A percentile compares a stretch with the other conserved stretches of the same genome.
Evolutionary conservation across 2,113 vertebrate species (phyloP).

Genomic region (Nothocercus nigrocapillus): DNA sequence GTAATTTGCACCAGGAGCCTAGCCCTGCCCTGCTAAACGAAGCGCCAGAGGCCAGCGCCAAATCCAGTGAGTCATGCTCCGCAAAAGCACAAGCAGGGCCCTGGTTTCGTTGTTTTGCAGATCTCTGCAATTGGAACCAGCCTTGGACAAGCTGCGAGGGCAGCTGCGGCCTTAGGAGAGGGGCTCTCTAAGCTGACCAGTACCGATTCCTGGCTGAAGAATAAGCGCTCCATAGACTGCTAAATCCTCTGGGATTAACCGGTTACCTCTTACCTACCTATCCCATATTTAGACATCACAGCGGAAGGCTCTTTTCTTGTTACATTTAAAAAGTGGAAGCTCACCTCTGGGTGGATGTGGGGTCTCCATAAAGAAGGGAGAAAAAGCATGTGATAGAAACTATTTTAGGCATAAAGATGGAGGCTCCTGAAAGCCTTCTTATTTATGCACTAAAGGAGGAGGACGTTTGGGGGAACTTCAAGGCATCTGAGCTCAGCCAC

Average conservation of each 20-base stretch:
- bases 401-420: background rate
- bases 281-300: too few relatives aligned
- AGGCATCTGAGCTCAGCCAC: background rate
- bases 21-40: background rate
- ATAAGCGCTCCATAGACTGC: background rate
- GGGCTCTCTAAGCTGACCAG: background rate
- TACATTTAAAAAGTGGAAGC: background rate
- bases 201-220: background rate
- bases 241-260: background rate
- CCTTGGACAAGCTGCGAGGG: background rate
- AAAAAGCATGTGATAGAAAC: too few relatives aligned
- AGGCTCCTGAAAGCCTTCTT: background rate
- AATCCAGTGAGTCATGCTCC: background rate
- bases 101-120: too few relatives aligned
- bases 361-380: background rate
- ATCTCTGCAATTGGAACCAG: background rate
- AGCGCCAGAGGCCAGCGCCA: background rate
- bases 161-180: background rate
- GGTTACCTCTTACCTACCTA: background rate
- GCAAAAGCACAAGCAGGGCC: background rate
- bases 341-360: background rate
- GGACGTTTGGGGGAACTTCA: background rate
- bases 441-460: background rate
- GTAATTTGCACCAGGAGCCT: background rate
- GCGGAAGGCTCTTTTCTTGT: background rate